These are phyloP conservation scores for Metridium senile DNA, from an alignment of 92 coral and sea anemone species.

Conservation along the genomic window DNA sequence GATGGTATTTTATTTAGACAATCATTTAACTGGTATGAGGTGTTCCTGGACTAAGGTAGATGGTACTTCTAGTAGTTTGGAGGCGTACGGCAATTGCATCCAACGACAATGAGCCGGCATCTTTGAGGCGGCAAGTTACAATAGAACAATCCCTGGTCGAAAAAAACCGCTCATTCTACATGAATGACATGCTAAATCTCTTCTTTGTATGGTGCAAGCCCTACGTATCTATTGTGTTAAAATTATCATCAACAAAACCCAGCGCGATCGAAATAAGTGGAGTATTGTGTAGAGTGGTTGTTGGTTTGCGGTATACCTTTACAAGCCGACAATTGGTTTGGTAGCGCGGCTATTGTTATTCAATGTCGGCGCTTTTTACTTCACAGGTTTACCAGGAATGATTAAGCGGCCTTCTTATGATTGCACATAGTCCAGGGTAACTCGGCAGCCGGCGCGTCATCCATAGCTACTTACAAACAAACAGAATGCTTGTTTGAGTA, in stretches of 20 bases:
- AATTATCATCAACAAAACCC: slow-evolving; percentile 91
- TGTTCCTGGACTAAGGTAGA: slow-evolving; percentile 27
- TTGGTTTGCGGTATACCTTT: slow-evolving; percentile 71
- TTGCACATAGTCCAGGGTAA: slow-evolving; percentile 34
- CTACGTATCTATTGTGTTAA: slow-evolving; percentile 72
- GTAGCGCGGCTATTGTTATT: slow-evolving; percentile 41
- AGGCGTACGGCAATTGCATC: slow-evolving; percentile 40
- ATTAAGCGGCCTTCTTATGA: slow-evolving; percentile 58
- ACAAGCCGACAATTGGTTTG: slow-evolving; percentile 70
- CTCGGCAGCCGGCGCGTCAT: background rate
- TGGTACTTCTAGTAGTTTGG: slow-evolving; percentile 23
- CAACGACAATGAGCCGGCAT: slow-evolving; percentile 34
- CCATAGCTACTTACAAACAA: background rate
- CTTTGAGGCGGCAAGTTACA: slow-evolving; percentile 46
- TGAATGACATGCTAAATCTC: slow-evolving; percentile 66
- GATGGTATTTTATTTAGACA: slow-evolving; percentile 11
- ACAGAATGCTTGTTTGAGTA: slow-evolving; percentile 28
- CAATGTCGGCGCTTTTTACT: slow-evolving; percentile 82
- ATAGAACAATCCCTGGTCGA: slow-evolving; percentile 34
- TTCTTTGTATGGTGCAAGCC: slow-evolving; percentile 60
- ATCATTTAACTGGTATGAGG: slow-evolving; percentile 24
- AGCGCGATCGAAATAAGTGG: slow-evolving; percentile 81
- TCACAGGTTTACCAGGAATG: slow-evolving; percentile 77
- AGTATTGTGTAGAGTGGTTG: slow-evolving; percentile 65
- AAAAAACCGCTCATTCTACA: slow-evolving; percentile 35